Base-by-base conservation (phyloP, 2,797 vertebrate genomes). In the Glossophaga mutica region DNA sequence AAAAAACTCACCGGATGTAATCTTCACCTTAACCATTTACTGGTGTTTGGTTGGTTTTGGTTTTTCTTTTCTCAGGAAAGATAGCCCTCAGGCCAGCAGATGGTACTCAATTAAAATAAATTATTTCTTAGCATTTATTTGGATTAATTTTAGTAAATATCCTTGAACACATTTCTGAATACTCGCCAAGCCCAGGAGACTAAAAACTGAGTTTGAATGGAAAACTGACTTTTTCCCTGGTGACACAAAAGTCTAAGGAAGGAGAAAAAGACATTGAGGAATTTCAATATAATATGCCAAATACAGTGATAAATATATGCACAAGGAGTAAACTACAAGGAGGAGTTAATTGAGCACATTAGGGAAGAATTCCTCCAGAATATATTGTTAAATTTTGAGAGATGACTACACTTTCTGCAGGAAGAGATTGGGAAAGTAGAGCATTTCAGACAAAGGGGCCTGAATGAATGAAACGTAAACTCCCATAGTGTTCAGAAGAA, bases 31-130 rank as follows among this genome's bases (percentile, higher is more conserved):
- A 88, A 89, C 76, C 14, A 70, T 46, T 77, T 76, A 93, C 71
- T 14, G 4, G 21, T 71, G 32, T 89, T 90, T 85, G 6, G 67
- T 44, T 85, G 59, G 9, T n/a, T 81, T 44, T 78, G 50, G 22
- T 44, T 90, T 71, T 73, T 65, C 6, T 90, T 39, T 8, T 79
- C 32, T 86, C 8, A 34, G 10, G n/a, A 67, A 92, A 76, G n/a
- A 76, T 59, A 92, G 39, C 22, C 6, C 15, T 77, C 18, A 88
- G 39, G 39, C 48, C 32, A 70, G 15, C 46, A 79, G 71, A 85
- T 86, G 29, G 2, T 82, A n/a, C 77, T 87, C 44, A 59, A 71
- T 78, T 79, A 70, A 87, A 95, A 84, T 87, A 57, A 91, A 87
- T 82, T n/a, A 26, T 79, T 85, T 73, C 37, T 87, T 90, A 74